A percentile compares a stretch with the other conserved stretches of the same genome.
phyloP scores from a whole-genome alignment of 2,797 vertebrate species.

The Acrossocheilus fasciatus region DNA sequence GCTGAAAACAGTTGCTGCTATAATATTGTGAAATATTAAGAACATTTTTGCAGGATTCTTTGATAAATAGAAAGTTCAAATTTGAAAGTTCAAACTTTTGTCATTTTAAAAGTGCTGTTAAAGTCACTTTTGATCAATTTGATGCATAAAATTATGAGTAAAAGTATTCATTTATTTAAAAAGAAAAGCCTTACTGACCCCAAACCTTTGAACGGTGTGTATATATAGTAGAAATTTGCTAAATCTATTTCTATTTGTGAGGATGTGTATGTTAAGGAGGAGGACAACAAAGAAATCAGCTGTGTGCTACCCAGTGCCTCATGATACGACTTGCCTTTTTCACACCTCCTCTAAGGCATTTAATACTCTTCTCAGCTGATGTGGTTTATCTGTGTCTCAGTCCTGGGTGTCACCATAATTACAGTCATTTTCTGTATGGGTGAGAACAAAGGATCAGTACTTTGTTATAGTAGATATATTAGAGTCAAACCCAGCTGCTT shows the following conservation, averaged over 20 bases:
- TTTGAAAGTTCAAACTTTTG: neutral
- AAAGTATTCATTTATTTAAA: neutral
- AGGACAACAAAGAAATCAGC: constrained; percentile 8
- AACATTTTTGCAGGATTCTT: neutral
- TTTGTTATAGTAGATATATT: constrained; percentile 41
- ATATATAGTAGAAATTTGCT: neutral
- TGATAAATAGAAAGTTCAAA: neutral
- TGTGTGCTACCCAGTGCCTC: constrained; percentile 1
- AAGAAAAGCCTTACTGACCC: neutral
- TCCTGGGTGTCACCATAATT: constrained; percentile 67
- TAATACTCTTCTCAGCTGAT: constrained; percentile 35
- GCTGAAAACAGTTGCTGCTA: neutral
- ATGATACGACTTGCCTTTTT: constrained; percentile 22
- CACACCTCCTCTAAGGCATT: constrained; percentile 21
- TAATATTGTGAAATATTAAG: neutral
- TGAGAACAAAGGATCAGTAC: constrained; percentile 69
- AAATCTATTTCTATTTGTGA: neutral
- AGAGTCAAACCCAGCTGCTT: constrained; percentile 37
- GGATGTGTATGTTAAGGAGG: neutral
- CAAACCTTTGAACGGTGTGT: neutral
- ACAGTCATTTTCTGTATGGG: constrained; percentile 67
- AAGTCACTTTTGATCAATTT: neutral
- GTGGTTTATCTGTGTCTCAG: constrained; percentile 28
- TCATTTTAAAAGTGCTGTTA: neutral
- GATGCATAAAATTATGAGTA: neutral